Base-by-base conservation (phyloP, 2,113 vertebrate genomes). In the Mesoclemmys tuberculata region DNA sequence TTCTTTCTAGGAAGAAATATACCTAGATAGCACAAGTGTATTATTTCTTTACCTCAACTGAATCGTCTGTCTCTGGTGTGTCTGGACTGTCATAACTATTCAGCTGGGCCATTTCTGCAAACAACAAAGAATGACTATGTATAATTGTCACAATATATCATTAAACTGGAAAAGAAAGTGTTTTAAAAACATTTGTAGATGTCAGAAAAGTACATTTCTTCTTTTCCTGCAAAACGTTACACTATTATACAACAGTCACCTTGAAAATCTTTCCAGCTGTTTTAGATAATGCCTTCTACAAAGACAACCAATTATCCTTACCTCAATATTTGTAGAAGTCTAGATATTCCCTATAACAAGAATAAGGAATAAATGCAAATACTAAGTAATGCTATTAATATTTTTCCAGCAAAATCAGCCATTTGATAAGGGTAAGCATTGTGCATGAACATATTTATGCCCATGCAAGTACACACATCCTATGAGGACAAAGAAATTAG, bases 21-120 rank as follows among this genome's bases (percentile, higher is more conserved):
- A 0, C 41, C 88, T 79, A 97, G 96, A 97, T 93, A 95, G 90
- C 89, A 54, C 80, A 61, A 94, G 94, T 58, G 61, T 90, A 96
- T 89, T 95, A 91, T 52, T 96, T 93, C 94, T 97, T 99, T 98
- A 99, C 99, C 61, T 99, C 99, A 1, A 98, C 97, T 21, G 99
- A 98, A 93, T 99, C 99, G 81, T 99, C 99, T 10, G 99, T 99
- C 97, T 99, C 99, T 2, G 99, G 99, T 58, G 99, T 99, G 86
- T 99, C 99, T 93, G 99, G 99, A 90, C 99, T 99, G 98, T 99
- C 99, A 95, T 99, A 99, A 97, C 99, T 99, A 98, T 98, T 99
- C 98, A 99, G 97, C 96, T 99, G 99, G 98, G 98, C 99, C 99
- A 99, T 99, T 99, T 99, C 99, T 99, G 94, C 89, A 97, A 92